Evolutionary conservation across 30 jellyfish, hydroid and myxozoan species (phyloP).

Genomic region (Aurelia sp.): DNA sequence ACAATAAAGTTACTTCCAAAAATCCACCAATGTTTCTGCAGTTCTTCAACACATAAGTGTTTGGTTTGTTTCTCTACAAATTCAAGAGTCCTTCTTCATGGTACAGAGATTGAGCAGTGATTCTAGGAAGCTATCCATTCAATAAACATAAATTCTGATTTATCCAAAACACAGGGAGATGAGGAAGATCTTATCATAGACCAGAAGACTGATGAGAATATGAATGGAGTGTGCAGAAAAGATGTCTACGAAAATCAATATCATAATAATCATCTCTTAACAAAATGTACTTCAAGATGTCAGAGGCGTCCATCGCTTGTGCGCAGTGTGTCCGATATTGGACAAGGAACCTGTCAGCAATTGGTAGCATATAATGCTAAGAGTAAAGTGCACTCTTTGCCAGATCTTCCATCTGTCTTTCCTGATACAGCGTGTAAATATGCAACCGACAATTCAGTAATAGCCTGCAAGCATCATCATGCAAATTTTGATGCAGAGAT

Average conservation of each 20-base stretch:
- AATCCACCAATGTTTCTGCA: no score
- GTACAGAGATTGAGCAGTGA: no score
- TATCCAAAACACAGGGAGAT: conserved; percentile 6
- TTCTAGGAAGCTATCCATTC: no score
- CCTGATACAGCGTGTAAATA: conserved; percentile 23
- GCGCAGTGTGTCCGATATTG: conserved; percentile 55
- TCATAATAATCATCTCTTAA: conserved; percentile 7
- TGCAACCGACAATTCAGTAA: conserved; percentile 13
- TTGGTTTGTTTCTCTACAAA: no score
- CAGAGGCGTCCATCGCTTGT: conserved; percentile 52
- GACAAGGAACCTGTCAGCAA: conserved; percentile 52
- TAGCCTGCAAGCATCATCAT: conserved; percentile 12
- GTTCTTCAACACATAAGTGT: no score
- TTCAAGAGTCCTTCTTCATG: no score
- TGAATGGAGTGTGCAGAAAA: conserved; percentile 8
- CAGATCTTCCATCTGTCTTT: conserved; percentile 43
- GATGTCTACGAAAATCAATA: conserved; percentile 37
- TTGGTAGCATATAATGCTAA: conserved; percentile 21
- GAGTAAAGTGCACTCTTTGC: conserved; percentile 48
- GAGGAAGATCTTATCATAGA: conserved; percentile 29
- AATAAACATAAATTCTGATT: no score
- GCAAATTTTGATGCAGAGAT: conserved; percentile 11
- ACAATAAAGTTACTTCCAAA: no score
- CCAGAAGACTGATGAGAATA: conserved; percentile 8
- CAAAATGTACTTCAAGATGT: conserved; percentile 37